These are phyloP conservation scores for Zaprionus gabonicus DNA, from an alignment of 1,140 invertebrate genomes.

Conservation along the genomic window DNA sequence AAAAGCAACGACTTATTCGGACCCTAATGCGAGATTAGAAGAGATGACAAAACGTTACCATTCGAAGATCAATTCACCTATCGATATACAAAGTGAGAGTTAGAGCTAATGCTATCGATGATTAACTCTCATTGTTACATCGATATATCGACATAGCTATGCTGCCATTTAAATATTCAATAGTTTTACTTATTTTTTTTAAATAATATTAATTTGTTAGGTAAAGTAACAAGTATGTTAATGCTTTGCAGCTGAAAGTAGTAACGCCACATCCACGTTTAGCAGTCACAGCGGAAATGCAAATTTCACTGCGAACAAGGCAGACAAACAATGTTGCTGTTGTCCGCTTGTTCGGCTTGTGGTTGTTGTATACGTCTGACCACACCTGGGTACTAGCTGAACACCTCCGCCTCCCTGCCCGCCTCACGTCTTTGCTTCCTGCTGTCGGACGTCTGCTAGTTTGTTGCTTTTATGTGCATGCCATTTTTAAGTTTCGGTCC, in stretches of 20 bases:
- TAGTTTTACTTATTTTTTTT: not conserved
- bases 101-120: not conserved
- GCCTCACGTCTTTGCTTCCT: not conserved
- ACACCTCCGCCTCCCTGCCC: not conserved
- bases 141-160: not conserved
- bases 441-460: conserved; percentile 29
- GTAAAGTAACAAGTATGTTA: not conserved
- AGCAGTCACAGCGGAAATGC: conserved; percentile 35
- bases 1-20: conserved; percentile 46
- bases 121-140: not conserved
- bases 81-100: not conserved
- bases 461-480: conserved; percentile 55
- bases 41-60: not conserved
- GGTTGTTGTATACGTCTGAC: conserved; percentile 44
- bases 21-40: conserved; percentile 44
- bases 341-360: conserved; percentile 73
- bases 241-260: not conserved
- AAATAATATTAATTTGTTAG: not conserved
- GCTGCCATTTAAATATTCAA: not conserved
- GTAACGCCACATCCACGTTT: not conserved
- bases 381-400: conserved; percentile 1
- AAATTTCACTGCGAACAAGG: conserved; percentile 43
- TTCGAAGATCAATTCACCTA: not conserved
- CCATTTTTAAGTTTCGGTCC: conserved; percentile 55
- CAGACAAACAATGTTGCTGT: conserved; percentile 55